These are phyloP conservation scores for Bucco capensis DNA, from an alignment of 2,113 vertebrate genomes.

Conservation along the genomic window DNA sequence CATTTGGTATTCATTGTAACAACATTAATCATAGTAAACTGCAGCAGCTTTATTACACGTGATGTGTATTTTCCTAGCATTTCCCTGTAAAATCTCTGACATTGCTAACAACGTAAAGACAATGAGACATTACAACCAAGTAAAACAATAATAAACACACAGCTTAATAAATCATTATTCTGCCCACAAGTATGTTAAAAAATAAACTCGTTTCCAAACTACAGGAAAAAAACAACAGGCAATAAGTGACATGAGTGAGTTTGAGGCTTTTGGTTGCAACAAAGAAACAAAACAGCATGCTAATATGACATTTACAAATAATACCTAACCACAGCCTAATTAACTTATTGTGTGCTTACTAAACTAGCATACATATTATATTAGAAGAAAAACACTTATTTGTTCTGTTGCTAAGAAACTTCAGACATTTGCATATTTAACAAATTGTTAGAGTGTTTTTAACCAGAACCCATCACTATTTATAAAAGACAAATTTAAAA, in stretches of 20 bases:
- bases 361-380: constrained; percentile 72
- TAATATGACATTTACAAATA: constrained; percentile 82
- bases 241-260: constrained; percentile 53
- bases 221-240: not conserved
- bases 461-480: constrained; percentile 69
- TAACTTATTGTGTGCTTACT: constrained; percentile 76
- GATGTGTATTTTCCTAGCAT: constrained; percentile 33
- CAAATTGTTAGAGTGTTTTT: constrained; percentile 72
- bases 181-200: constrained; percentile 55
- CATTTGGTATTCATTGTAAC: constrained; percentile 53
- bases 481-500: constrained; percentile 72
- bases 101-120: constrained; percentile 37
- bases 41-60: constrained; percentile 47
- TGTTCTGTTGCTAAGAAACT: constrained; percentile 78
- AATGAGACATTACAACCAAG: constrained; percentile 19
- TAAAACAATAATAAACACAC: constrained; percentile 47
- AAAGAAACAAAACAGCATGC: constrained; percentile 70
- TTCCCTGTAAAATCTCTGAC: constrained; percentile 47
- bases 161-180: constrained; percentile 63
- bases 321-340: constrained; percentile 77
- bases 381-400: constrained; percentile 75
- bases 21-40: constrained; percentile 47
- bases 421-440: constrained; percentile 75
- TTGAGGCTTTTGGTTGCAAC: constrained; percentile 57
- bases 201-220: constrained; percentile 54